A percentile compares a stretch with the other conserved stretches of the same genome.
These are phyloP conservation scores for Lobophora halterata DNA, from an alignment of 2,888 invertebrate genomes.

Conservation along the genomic window DNA sequence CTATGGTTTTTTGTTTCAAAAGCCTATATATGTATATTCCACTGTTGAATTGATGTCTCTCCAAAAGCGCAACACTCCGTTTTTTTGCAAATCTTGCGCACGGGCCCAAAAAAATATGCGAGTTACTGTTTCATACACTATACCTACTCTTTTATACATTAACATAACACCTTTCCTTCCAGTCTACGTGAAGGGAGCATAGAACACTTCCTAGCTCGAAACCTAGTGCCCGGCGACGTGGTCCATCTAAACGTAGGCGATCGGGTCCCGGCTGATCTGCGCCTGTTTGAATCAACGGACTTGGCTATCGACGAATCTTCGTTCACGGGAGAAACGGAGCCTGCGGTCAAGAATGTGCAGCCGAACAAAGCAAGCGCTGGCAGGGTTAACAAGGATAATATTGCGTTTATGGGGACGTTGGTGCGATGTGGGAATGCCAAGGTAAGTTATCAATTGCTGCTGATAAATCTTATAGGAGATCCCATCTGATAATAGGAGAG, in stretches of 20 bases:
- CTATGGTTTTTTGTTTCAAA: no score
- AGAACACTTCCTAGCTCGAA: constrained; percentile 95
- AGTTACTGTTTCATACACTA: neutral
- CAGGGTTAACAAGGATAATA: constrained; percentile 88
- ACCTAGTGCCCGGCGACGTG: constrained; percentile 98
- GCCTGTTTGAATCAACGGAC: constrained; percentile 96
- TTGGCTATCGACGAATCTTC: constrained; percentile 98
- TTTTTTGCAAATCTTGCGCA: no score
- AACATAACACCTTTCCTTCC: constrained; percentile 29
- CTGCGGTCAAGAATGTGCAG: constrained; percentile 88
- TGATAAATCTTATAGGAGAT: no score
- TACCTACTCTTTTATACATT: neutral
- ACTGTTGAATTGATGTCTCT: no score
- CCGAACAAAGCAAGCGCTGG: constrained; percentile 84
- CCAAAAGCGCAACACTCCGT: no score
- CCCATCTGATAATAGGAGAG: no score
- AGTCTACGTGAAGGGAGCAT: constrained; percentile 93
- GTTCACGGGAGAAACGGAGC: constrained; percentile 99
- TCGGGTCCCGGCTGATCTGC: constrained; percentile 96
- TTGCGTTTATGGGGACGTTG: constrained; percentile 99
- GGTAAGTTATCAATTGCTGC: no score
- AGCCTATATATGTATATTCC: no score
- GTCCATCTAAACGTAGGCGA: constrained; percentile 96
- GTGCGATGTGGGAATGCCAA: constrained; percentile 97
- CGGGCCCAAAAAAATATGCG: no score